Percentiles rank a stretch among this genome's conserved stretches.
These are phyloP conservation scores for Thysanoteuthis rhombus DNA, from an alignment of 2,888 invertebrate genomes.

Conservation along the genomic window DNA sequence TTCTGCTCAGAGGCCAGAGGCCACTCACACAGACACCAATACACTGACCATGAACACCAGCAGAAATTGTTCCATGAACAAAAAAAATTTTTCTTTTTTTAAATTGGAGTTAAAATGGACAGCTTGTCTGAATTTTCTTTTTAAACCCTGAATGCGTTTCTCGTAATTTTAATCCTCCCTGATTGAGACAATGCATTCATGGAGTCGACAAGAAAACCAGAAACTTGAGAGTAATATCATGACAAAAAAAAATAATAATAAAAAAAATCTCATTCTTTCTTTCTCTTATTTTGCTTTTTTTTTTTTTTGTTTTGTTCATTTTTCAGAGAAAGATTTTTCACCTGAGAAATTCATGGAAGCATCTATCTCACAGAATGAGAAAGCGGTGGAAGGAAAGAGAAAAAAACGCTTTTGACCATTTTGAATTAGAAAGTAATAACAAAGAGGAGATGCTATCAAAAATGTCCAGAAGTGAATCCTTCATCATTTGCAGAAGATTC, in stretches of 20 bases:
- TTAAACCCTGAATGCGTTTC: background rate
- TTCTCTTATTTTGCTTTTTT: background rate
- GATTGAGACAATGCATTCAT: background rate
- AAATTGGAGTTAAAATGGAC: background rate
- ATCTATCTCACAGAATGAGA: background rate
- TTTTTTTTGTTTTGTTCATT: no score
- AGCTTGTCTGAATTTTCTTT: background rate
- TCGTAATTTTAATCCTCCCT: background rate
- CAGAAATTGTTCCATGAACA: background rate
- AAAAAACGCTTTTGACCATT: background rate
- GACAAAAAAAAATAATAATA: background rate
- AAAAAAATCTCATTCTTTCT: background rate
- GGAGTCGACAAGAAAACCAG: background rate
- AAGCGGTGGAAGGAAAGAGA: background rate
- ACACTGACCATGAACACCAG: background rate
- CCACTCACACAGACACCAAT: background rate
- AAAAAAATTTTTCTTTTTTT: background rate
- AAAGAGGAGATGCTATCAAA: background rate
- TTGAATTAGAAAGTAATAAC: background rate
- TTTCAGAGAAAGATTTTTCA: background rate
- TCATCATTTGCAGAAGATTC: background rate
- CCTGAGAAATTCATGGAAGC: constrained; percentile 12
- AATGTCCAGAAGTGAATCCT: background rate
- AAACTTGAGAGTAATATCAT: background rate
- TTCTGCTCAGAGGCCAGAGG: no score